A percentile compares a stretch with the other conserved stretches of the same genome.
Evolutionary conservation across 2,888 invertebrate species (phyloP).

Genomic region (Thecocarcelia acutangulata): DNA sequence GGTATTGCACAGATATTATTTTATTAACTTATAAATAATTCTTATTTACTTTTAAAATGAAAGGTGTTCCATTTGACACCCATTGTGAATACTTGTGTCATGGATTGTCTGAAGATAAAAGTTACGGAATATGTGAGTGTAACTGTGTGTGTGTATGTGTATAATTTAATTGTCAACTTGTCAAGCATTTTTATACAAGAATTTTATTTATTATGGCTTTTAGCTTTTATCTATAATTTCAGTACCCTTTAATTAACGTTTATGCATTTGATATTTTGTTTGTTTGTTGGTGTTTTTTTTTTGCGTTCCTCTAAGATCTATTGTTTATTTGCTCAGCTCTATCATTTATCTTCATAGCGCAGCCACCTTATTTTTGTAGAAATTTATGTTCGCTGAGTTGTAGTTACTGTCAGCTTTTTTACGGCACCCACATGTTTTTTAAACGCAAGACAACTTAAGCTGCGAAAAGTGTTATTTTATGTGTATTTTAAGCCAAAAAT

Average conservation of each 20-base stretch:
- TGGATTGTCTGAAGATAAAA: constrained; percentile 6
- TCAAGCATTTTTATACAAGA: background rate
- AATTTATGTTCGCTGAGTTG: constrained; percentile 46
- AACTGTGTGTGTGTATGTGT: background rate
- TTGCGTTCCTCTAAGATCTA: constrained; percentile 6
- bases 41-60: too few relatives aligned
- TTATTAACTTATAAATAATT: too few relatives aligned
- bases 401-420: constrained; percentile 49
- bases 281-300: constrained; percentile 19
- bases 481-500: too few relatives aligned
- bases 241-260: constrained; percentile 45
- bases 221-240: constrained; percentile 32
- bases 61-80: constrained; percentile 63
- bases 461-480: too few relatives aligned
- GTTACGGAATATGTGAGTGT: background rate
- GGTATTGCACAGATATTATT: too few relatives aligned
- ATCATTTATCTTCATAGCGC: constrained; percentile 46
- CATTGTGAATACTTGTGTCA: constrained; percentile 54
- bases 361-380: constrained; percentile 42
- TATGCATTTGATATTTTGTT: constrained; percentile 6
- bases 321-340: constrained; percentile 37
- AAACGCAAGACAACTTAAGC: background rate
- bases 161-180: constrained; percentile 1
- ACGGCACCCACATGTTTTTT: constrained; percentile 49
- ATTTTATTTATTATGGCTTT: constrained; percentile 17